These are phyloP conservation scores for Himantopus leucocephalus DNA, from an alignment of 2,113 vertebrate genomes.

Conservation along the genomic window DNA sequence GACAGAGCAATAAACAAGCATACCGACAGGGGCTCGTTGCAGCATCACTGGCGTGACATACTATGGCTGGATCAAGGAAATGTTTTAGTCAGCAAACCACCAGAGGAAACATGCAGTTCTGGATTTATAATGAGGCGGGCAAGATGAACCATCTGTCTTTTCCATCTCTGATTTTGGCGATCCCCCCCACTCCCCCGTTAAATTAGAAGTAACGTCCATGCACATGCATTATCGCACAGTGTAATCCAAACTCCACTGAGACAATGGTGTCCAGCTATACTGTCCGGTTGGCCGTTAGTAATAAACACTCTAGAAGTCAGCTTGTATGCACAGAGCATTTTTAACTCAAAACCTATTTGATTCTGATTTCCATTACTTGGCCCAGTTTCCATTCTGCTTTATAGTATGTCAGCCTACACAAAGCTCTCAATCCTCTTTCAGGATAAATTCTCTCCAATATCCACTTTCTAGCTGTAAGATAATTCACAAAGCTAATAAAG, in stretches of 20 bases:
- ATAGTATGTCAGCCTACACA: not conserved
- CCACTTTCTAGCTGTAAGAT: not conserved
- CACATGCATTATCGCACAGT: not conserved
- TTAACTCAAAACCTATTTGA: not conserved
- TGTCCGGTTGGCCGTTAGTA: not conserved
- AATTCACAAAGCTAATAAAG: slow-evolving; percentile 51
- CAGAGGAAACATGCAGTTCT: not conserved
- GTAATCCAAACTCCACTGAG: not conserved
- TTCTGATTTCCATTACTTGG: not conserved
- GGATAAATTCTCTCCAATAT: slow-evolving; percentile 30
- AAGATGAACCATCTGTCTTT: not conserved
- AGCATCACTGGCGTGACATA: not conserved
- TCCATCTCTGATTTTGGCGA: not conserved
- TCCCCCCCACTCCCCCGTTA: fast-evolving
- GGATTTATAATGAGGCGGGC: not conserved
- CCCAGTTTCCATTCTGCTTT: slow-evolving; percentile 18
- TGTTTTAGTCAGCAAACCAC: not conserved
- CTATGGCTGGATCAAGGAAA: not conserved
- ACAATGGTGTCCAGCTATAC: not conserved
- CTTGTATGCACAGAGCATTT: not conserved
- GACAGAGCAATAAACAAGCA: not conserved
- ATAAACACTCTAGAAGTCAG: not conserved
- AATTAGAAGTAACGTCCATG: not conserved
- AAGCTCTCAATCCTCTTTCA: slow-evolving; percentile 18
- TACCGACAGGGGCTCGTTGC: not conserved